These are phyloP conservation scores for Daubentonia madagascariensis DNA, from an alignment of 2,113 vertebrate species.

Conservation along the genomic window DNA sequence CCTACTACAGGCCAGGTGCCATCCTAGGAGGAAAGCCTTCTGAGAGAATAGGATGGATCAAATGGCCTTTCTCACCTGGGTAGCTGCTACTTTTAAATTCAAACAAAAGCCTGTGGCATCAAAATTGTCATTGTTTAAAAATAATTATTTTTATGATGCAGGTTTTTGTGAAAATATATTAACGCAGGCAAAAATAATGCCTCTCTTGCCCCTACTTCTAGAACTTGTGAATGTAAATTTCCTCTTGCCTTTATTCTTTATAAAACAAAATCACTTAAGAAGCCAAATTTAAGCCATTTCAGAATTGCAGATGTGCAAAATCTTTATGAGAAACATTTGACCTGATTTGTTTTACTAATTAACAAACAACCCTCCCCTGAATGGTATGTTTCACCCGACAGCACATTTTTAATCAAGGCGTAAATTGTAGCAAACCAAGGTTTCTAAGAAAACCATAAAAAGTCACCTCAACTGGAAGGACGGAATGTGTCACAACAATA, in stretches of 20 bases:
- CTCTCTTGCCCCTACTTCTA: not conserved
- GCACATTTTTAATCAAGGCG: slow-evolving; percentile 70
- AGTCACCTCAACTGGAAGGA: not conserved
- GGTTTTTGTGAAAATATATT: not conserved
- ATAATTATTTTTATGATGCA: not conserved
- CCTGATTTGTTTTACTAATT: slow-evolving; percentile 70
- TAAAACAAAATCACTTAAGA: slow-evolving; percentile 9
- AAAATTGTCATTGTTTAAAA: not conserved
- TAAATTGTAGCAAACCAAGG: slow-evolving; percentile 56
- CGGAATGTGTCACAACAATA: not conserved
- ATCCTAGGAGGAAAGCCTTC: not conserved
- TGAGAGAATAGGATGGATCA: not conserved
- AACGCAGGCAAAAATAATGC: not conserved
- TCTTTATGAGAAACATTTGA: slow-evolving; percentile 65
- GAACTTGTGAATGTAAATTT: not conserved
- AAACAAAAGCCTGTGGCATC: not conserved
- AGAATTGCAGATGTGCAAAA: slow-evolving; percentile 56
- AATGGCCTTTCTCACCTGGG: too few relatives aligned
- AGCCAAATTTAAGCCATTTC: slow-evolving; percentile 48
- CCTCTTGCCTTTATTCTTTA: not conserved
- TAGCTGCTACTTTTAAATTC: not conserved
- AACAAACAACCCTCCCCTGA: slow-evolving; percentile 54
- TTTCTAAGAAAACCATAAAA: slow-evolving; percentile 39
- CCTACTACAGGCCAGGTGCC: rapidly evolving
- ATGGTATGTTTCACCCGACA: slow-evolving; percentile 50